Base-by-base conservation (phyloP, 2,797 vertebrate genomes). In the Argyrosomus regius region DNA sequence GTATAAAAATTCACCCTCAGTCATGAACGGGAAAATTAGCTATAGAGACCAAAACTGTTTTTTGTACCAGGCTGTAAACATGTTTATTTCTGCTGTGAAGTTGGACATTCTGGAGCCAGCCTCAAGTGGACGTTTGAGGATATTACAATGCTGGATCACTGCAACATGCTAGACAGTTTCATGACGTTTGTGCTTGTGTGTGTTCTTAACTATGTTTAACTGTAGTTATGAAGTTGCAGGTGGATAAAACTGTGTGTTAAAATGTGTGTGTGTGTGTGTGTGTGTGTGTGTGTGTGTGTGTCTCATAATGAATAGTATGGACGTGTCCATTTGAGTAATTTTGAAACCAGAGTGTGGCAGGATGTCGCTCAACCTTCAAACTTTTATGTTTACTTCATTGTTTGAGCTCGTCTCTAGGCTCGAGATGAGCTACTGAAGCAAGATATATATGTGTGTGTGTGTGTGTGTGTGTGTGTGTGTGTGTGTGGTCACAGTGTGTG, bases 341-440 rank as follows among this genome's bases (percentile, higher is more conserved):
- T 7, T 16, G 68, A 61, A 62, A 65, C 10, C 9, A 6, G n/a
- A 17, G 11, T 39, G 49, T 31, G 48, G 28, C 18, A 18, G 48
- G 12, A 62, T 10, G 39, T 71, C 3, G 46, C 22, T 69, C n/a
- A 17, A 62, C 9, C 1, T 5, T 66, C 24, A 68, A 49, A 64
- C 53, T 83, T 64, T 79, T 50, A 16, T 57, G 59, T 58, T 82
- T 18, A 78, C 54, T 60, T 18, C 10, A 4, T 63, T 70, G 50
- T 53, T 60, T 77, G 3, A 69, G 58, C 50, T 54, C 3, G 54
- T 75, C 31, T 76, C 48, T 5, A 35, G 10, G 45, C 61, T 72
- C 9, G 43, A 53, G 24, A 67, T 18, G 48, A 79, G 66, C 53
- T 17, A 41, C 35, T 31, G 7, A 13, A 31, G 48, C 65, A 53